phyloP scores from a whole-genome alignment of 2,888 invertebrate genomes.

The Cephus spinipes region DNA sequence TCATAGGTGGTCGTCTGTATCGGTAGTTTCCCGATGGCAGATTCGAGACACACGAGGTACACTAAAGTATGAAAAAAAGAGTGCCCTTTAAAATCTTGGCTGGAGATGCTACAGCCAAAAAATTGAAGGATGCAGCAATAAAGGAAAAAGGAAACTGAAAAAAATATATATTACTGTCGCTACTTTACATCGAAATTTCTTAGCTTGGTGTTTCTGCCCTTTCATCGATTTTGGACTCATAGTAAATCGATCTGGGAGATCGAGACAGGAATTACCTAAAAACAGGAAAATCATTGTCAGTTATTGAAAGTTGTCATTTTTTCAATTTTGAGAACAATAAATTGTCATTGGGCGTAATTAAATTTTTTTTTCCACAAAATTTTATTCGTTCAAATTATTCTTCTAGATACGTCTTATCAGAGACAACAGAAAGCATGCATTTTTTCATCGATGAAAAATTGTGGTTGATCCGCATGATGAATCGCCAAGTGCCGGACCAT shows the following conservation, averaged over 20 bases:
- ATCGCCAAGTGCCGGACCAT: slow-evolving; percentile 44
- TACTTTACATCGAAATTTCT: background rate
- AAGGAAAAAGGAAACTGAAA: no score
- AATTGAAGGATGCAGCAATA: no score
- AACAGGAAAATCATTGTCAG: background rate
- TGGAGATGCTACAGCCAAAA: no score
- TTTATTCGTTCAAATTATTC: no score
- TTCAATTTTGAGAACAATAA: background rate
- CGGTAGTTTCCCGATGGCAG: no score
- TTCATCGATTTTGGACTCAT: background rate
- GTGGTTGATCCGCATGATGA: slow-evolving; percentile 36
- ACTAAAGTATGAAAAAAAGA: slow-evolving; percentile 42
- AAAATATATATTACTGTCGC: no score
- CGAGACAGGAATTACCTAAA: background rate
- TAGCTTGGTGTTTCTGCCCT: background rate
- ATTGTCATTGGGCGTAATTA: no score
- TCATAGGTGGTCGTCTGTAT: no score
- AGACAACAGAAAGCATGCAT: slow-evolving; percentile 21
- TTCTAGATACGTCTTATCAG: slow-evolving; percentile 3
- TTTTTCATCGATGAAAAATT: slow-evolving; percentile 38
- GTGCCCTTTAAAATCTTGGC: slow-evolving; percentile 15
- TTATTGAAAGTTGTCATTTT: background rate
- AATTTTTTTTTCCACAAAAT: no score
- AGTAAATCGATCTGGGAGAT: no score
- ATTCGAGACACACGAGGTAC: slow-evolving; percentile 26